Base-by-base conservation (phyloP, 2,888 invertebrate species). In the Drosophila prolongata region DNA sequence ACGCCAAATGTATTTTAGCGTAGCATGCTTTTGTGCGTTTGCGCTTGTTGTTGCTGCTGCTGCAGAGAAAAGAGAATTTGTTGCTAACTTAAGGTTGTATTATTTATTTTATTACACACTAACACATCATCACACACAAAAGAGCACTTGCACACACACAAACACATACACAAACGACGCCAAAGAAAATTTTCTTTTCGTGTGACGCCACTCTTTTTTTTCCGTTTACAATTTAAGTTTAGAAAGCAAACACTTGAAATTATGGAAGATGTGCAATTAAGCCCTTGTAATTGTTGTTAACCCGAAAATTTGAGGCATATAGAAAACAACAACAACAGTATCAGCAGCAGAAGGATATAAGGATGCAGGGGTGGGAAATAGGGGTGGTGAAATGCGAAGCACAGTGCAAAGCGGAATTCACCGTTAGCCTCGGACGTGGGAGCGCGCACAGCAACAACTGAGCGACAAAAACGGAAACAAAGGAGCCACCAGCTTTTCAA, bases 1-100 rank as follows among this genome's bases (percentile, higher is more conserved):
- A 80, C 80, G 79, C 78, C 79, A 84, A 86, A 49, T 49, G 49
- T 35, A 49, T 19, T 80, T 85, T 86, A 89, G 65, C 46, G 55
- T 49, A 86, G 90, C 88, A 90, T 90, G 58, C 66, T 83, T 71
- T 67, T 61, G 44, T 64, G 60, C 72, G 58, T 47, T 44, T 76
- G 44, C 40, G 37, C 11, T 53, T 67, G 47, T 37, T 66, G 14
- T 56, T 66, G 38, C 24, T 55, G 40, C 16, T 65, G 65, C 37
- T 65, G 53, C 40, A 49, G 53, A 50, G 13, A 43, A 67, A 34
- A 34, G 37, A 47, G 24, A 43, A 57, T 50, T 68, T 68, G 50
- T 57, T 50, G 44, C 47, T 47, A 38, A 49, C 19, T 35, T 11
- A n/a, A 8, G 11, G n/a, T 24, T 35, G 47, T 40, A 43, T 64